These are phyloP conservation scores for Cantharis rustica DNA, from an alignment of 2,888 invertebrate genomes.

Conservation along the genomic window DNA sequence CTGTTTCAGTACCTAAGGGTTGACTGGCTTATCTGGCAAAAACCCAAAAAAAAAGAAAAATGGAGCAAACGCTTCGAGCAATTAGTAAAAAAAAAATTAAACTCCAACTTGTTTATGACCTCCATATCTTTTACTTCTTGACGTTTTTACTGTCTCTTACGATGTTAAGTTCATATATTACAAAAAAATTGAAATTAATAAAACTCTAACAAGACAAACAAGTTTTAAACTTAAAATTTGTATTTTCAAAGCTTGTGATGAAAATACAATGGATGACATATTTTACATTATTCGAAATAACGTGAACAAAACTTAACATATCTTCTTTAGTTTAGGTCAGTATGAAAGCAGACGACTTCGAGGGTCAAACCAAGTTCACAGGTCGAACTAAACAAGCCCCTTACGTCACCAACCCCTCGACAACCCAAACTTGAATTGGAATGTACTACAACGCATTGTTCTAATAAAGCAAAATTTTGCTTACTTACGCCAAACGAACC, in stretches of 20 bases:
- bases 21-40: conserved; percentile 9
- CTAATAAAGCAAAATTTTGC: conserved; percentile 6
- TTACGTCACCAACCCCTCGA: conserved; percentile 23
- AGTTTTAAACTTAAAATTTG: not conserved
- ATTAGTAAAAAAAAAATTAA: not conserved
- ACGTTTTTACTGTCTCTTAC: not conserved
- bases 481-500: not conserved
- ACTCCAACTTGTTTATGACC: not conserved
- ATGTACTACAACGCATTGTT: conserved; percentile 22
- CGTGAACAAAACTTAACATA: not conserved
- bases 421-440: conserved; percentile 24
- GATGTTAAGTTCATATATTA: not conserved
- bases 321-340: conserved; percentile 16
- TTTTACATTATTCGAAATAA: not conserved
- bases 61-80: not conserved
- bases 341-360: conserved; percentile 16
- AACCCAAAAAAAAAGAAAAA: conserved; percentile 17
- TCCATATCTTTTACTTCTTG: not conserved
- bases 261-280: not conserved
- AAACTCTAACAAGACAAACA: not conserved
- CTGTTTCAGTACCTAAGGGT: conserved; percentile 19
- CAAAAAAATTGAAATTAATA: not conserved
- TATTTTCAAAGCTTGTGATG: not conserved
- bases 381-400: conserved; percentile 19
- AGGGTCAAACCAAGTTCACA: conserved; percentile 27